phyloP scores from a whole-genome alignment of 2,113 vertebrate species.

The Microcebus ravelobensis region DNA sequence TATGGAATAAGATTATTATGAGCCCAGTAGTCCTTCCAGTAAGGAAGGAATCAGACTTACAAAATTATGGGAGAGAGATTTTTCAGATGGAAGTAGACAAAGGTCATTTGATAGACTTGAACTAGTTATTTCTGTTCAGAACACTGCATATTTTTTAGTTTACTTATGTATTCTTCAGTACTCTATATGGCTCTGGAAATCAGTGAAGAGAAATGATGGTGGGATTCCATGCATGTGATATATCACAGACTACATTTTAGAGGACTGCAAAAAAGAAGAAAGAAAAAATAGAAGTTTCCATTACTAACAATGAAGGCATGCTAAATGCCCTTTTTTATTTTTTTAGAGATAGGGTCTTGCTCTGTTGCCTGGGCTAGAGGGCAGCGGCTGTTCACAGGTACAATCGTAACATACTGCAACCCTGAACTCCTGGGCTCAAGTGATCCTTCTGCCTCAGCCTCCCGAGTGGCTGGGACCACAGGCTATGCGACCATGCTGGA shows the following conservation, averaged over 20 bases:
- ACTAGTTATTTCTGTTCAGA: constrained; percentile 13
- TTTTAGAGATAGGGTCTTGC: neutral
- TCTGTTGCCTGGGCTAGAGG: neutral
- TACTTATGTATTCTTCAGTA: neutral
- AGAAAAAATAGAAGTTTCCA: neutral
- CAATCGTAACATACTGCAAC: neutral
- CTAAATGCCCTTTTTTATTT: neutral
- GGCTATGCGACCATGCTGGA: neutral
- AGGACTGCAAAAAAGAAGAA: neutral
- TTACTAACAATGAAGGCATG: neutral
- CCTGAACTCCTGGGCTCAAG: neutral
- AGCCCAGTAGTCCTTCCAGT: neutral
- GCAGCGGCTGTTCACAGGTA: neutral
- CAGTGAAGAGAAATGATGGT: constrained; percentile 2
- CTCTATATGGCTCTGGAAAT: neutral
- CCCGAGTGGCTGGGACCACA: neutral
- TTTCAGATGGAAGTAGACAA: constrained; percentile 24
- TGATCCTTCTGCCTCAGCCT: neutral
- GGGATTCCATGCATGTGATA: neutral
- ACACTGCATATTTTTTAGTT: neutral
- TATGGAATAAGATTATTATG: neutral
- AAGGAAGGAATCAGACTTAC: neutral
- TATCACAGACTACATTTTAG: constrained; percentile 20
- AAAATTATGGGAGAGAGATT: neutral
- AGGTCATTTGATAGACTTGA: neutral